A percentile compares a stretch with the other conserved stretches of the same genome.
Evolutionary conservation across 2,113 vertebrate genomes (phyloP).

Genomic region (Ornithorhynchus anatinus): DNA sequence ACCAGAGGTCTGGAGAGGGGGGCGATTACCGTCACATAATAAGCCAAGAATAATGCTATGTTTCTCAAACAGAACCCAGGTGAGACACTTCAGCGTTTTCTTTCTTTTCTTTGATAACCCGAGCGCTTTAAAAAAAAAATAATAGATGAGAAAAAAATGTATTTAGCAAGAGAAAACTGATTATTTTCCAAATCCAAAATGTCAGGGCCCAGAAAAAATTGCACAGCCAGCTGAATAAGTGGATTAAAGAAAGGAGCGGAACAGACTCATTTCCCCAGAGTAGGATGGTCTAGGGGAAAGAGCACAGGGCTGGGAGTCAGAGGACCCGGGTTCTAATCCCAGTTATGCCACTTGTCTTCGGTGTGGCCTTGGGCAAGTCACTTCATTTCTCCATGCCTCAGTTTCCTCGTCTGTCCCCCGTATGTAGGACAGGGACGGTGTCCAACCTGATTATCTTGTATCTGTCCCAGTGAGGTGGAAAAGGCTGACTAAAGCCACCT

Average conservation of each 20-base stretch:
- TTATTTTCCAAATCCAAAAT: conserved; percentile 41
- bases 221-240: conserved; percentile 20
- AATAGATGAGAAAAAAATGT: conserved; percentile 17
- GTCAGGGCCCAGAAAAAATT: conserved; percentile 9
- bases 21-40: background rate
- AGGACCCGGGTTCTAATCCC: too few species aligned
- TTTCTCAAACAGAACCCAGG: background rate
- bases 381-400: too few species aligned
- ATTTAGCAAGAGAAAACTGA: background rate
- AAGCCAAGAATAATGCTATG: conserved; percentile 30
- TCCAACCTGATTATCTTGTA: too few species aligned
- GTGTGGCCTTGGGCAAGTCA: too few species aligned
- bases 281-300: background rate
- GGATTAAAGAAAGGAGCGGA: conserved; percentile 3
- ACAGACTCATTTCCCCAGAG: conserved; percentile 10
- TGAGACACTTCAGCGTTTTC: background rate
- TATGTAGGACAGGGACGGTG: too few species aligned
- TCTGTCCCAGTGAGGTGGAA: conserved; percentile 6
- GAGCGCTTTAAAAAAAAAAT: background rate
- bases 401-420: too few species aligned
- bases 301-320: too few species aligned
- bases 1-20: background rate
- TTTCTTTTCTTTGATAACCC: background rate
- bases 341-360: too few species aligned
- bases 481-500: too few species aligned